Conservation (phyloP, 2,113 vertebrate genomes). For the Takifugu flavidus region DNA sequence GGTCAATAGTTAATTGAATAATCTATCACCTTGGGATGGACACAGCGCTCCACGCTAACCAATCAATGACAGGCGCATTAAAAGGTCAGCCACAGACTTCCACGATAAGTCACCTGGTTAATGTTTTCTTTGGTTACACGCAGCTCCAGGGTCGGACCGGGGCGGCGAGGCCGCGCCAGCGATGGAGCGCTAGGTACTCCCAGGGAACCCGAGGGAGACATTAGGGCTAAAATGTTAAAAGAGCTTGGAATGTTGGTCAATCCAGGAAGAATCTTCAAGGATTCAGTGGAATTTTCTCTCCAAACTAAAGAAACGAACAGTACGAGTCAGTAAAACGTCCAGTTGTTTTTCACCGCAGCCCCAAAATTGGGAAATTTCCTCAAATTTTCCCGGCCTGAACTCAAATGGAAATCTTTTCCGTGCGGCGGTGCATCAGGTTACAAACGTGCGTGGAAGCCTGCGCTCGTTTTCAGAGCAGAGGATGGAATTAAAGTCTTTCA, state of each 20-base stretch:
- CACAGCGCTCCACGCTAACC: conserved; percentile 83
- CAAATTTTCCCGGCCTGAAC: no score
- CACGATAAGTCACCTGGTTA: conserved; percentile 82
- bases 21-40: conserved; percentile 98
- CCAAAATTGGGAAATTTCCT: background rate
- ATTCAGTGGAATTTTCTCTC: no score
- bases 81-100: conserved; percentile 95
- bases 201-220: no score
- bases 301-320: no score
- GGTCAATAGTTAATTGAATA: conserved; percentile 99
- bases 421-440: no score
- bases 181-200: conserved; percentile 18
- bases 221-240: no score
- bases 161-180: conserved; percentile 15
- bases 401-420: no score
- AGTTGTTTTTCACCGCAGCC: background rate
- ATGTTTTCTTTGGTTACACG: conserved; percentile 68
- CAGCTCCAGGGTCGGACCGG: conserved; percentile 20
- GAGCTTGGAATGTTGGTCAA: no score
- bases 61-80: conserved; percentile 95
- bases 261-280: no score
- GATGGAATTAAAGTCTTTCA: no score
- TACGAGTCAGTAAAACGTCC: background rate
- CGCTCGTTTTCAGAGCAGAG: no score
- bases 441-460: no score